These are phyloP conservation scores for Podarcis siculus DNA, from an alignment of 2,797 vertebrate genomes.

Conservation along the genomic window DNA sequence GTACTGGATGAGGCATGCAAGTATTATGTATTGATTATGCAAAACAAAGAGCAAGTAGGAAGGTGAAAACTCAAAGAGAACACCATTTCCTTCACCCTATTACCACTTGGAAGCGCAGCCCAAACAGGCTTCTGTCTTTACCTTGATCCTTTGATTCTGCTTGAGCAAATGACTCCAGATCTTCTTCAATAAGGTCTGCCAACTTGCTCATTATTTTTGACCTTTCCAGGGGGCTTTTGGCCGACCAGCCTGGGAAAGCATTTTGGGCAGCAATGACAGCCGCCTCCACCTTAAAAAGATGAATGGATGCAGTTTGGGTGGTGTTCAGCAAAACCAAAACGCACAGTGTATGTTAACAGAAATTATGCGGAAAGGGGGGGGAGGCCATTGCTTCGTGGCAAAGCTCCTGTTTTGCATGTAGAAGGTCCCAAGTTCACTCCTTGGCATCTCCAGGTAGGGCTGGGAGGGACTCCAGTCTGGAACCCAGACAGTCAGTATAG, in stretches of 20 bases:
- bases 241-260: slow-evolving; percentile 90
- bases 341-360: not conserved
- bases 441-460: no score
- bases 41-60: not conserved
- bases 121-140: slow-evolving; percentile 58
- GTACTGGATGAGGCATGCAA: not conserved
- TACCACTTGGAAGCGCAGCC: not conserved
- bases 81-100: not conserved
- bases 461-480: no score
- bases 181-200: slow-evolving; percentile 89
- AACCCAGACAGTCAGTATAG: no score
- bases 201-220: slow-evolving; percentile 86
- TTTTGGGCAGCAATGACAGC: slow-evolving; percentile 89
- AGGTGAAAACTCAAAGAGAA: not conserved
- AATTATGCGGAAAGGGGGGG: not conserved
- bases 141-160: slow-evolving; percentile 98
- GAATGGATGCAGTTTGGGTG: not conserved
- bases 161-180: slow-evolving; percentile 88
- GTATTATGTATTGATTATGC: not conserved
- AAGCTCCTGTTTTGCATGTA: no score
- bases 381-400: no score
- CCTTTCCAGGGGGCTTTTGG: slow-evolving; percentile 84
- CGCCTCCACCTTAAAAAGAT: slow-evolving; percentile 82
- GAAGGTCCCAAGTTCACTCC: no score
- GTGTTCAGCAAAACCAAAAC: not conserved